Evolutionary conservation across 2,888 invertebrate species (phyloP), one percentile per base, ranked within the genome.

Genomic region (Cryptus viduatorius): DNA sequence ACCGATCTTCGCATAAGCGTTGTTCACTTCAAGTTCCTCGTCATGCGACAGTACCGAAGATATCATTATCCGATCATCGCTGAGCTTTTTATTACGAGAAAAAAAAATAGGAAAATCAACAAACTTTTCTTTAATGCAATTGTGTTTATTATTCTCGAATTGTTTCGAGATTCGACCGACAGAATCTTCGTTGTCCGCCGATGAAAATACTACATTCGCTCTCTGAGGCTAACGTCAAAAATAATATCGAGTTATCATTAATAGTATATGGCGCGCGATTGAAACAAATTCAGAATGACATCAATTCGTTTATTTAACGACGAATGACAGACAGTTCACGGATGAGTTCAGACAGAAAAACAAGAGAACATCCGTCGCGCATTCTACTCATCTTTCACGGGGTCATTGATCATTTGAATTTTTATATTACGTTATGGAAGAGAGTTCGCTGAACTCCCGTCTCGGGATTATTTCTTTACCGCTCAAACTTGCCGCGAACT

Each of bases 1-100:
- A 83, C 89, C 90, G 77, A 93, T 90, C 87, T 93, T 93, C 53
- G 92, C 92, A 71, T 91, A 91, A 29, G 93, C 92, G 90, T 89
- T 90, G 84, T 89, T 92, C 77, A 93, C 48, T 67, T 79, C 83
- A 81, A 91, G 88, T 84, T 93, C 92, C 80, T 91, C 92, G 86
- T 90, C 89, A 87, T 89, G 89, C 75, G 91, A 91, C 87, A 89
- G 82, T 87, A 89, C 84, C 86, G 91, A 89, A 81, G 90, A 88
- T 91, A 91, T 90, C 93, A 92, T 92, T 90, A 90, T 90, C 90
- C 86, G 86, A 82, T 87, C 89, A 92, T 92, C 87, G 84, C 89
- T 86, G 50, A 77, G 67, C 65, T 65, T 42, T 61, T 61, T 59
- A 24, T 24, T 59, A 24, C 10, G 14, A 12, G 50, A 59, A 59